Percentiles rank a stretch among this genome's conserved stretches.
phyloP scores from a whole-genome alignment of 2,888 invertebrate species.

The Colletes collaris region DNA sequence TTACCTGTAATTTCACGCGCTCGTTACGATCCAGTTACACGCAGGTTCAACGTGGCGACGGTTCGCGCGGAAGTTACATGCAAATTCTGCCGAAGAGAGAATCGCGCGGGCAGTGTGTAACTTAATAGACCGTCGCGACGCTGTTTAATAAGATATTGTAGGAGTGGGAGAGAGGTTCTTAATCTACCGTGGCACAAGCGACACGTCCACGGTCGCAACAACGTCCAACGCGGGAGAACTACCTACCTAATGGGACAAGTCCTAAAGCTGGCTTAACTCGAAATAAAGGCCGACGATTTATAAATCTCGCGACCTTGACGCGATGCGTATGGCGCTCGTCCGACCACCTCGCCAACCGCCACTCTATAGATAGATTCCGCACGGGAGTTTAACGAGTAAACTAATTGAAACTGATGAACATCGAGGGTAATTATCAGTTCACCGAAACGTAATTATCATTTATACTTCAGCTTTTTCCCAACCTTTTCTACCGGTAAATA shows the following conservation, averaged over 20 bases:
- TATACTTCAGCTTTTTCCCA: neutral
- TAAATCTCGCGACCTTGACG: slow-evolving; percentile 71
- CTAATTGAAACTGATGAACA: slow-evolving; percentile 41
- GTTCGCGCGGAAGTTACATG: neutral
- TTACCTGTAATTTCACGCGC: too few species aligned
- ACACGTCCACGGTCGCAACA: slow-evolving; percentile 39
- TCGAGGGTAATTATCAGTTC: slow-evolving; percentile 10
- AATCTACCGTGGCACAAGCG: slow-evolving; percentile 68
- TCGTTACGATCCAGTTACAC: too few species aligned
- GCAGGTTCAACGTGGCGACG: neutral
- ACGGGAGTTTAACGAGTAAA: slow-evolving; percentile 15
- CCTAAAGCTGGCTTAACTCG: slow-evolving; percentile 76
- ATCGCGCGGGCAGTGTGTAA: slow-evolving; percentile 17
- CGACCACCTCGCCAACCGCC: slow-evolving; percentile 32
- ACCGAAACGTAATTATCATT: slow-evolving; percentile 16
- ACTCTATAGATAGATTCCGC: slow-evolving; percentile 16
- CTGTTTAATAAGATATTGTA: slow-evolving; percentile 76
- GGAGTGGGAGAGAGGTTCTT: slow-evolving; percentile 69
- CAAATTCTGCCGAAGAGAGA: neutral
- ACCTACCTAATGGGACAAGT: slow-evolving; percentile 74
- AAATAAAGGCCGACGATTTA: slow-evolving; percentile 77
- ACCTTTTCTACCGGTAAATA: neutral
- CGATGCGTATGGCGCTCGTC: slow-evolving; percentile 57
- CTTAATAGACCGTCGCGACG: slow-evolving; percentile 68
- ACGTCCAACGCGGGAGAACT: slow-evolving; percentile 45